Base-by-base conservation (phyloP, 2,113 vertebrate genomes). In the Oreotrochilus melanogaster region DNA sequence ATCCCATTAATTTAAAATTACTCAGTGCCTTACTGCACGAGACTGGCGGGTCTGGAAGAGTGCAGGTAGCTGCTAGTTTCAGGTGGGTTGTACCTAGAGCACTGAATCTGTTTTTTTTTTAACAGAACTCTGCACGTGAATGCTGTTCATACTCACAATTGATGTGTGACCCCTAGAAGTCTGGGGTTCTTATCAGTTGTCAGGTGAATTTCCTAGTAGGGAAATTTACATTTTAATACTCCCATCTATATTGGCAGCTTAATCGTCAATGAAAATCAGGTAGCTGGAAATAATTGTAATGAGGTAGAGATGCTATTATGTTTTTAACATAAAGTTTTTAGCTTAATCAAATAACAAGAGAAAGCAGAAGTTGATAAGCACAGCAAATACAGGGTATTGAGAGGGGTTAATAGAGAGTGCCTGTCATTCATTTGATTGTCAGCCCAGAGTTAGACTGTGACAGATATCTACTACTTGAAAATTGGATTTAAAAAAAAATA, bases 131-230 rank as follows among this genome's bases (percentile, higher is more conserved):
- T 78, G 28, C 51, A 30, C 1, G 2, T 73, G 62, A 62, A 39
- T 88, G 31, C 15, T 81, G 3, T n/a, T 80, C 2, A 4, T 61
- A 28, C 42, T 65, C 1, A 2, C 6, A 37, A 3, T 0, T 73
- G 33, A 89, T 47, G 9, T 65, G 23, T 81, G 48, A 9, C 18
- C 33, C 14, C 11, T 15, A 54, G 53, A 64, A 57, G 35, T 76
- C 25, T 72, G 33, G 15, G 5, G 7, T 47, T 94, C 66, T 85
- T 12, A 48, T 56, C 31, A 78, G 7, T 39, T 79, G 27, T 78
- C 24, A 83, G 30, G 1, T 64, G 9, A 14, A 60, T 78, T 89
- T 84, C 23, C 13, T 87, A 10, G 8, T 61, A 35, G 28, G 37
- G 11, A 17, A 78, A 71, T 37, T 39, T 39, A 39, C 5, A 5